Evolutionary conservation across 2,113 vertebrate species (phyloP), one percentile per base, ranked within the genome.

Genomic region (Takifugu flavidus): DNA sequence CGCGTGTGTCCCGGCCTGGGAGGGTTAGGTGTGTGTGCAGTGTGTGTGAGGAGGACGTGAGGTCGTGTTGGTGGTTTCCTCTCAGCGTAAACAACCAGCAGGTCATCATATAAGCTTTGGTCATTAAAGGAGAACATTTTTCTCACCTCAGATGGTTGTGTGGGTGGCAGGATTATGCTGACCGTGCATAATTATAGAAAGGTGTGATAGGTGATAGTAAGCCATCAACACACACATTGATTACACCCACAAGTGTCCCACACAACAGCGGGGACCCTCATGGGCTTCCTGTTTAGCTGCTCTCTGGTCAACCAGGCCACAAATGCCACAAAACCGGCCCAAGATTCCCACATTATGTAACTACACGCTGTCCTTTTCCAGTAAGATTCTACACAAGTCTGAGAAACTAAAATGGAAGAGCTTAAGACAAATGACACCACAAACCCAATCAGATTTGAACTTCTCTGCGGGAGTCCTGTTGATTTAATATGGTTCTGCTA

Each of bases 371-470:
- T 28, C 26, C 52, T 44, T 70, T 6, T 44, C 43, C 43, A 44
- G 13, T 44, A 44, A 25, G 6, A 28, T 65, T 73, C 59, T 59
- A 29, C 26, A 59, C 56, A 47, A 34, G 29, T 47, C 31, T 31
- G 44, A 64, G 27, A 52, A 6, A n/a, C 8, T 2, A 27, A 50
- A 29, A 26, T 26, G 15, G 49, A 63, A 44, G 65, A 45, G 1
- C 15, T 14, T 34, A 57, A 70, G 29, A 56, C 53, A 75, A 71
- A 70, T 74, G 62, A 74, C 53, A 76, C 72, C 78, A 63, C 75
- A 76, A 75, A 75, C 54, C 68, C 13, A 56, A 69, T 39, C 65
- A 45, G 67, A 64, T 71, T 78, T 56, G 61, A 70, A 49, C 25
- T 26, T 44, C n/a, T 58, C 57, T 46, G 44, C 1, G 29, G 45